These are phyloP conservation scores for Magallana nippona DNA, from an alignment of 2,888 invertebrate species.

Conservation along the genomic window DNA sequence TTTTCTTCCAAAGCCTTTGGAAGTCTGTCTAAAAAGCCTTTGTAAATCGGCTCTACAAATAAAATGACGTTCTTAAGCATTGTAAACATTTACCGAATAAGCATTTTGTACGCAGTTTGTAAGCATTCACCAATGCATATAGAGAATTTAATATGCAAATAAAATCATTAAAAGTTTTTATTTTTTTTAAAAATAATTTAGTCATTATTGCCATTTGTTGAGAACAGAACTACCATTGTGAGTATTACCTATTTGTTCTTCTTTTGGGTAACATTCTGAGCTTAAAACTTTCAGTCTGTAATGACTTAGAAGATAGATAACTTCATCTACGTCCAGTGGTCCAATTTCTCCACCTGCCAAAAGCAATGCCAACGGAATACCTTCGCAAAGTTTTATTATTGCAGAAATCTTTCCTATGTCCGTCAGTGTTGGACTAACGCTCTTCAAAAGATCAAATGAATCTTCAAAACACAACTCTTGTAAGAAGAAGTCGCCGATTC, in stretches of 20 bases:
- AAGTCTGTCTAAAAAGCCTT: conserved; percentile 47
- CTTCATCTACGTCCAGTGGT: conserved; percentile 54
- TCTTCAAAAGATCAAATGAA: conserved; percentile 51
- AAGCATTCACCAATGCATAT: too few species aligned
- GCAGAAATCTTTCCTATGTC: conserved; percentile 53
- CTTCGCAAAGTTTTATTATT: conserved; percentile 58
- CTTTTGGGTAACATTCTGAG: conserved; percentile 53
- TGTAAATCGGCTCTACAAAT: conserved; percentile 41
- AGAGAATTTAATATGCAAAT: too few species aligned
- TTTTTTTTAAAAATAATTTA: too few species aligned
- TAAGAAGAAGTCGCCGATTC: background rate
- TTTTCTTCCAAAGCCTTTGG: conserved; percentile 40
- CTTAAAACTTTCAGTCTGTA: conserved; percentile 58
- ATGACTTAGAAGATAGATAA: conserved; percentile 55
- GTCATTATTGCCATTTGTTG: too few species aligned
- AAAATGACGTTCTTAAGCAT: background rate
- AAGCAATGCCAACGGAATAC: conserved; percentile 59
- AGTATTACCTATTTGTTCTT: conserved; percentile 58
- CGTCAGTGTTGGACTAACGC: conserved; percentile 50
- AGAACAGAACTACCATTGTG: background rate
- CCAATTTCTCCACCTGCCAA: conserved; percentile 59
- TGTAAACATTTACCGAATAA: background rate
- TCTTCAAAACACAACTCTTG: conserved; percentile 47
- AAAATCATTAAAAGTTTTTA: too few species aligned
- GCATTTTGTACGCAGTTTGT: too few species aligned